Base-by-base conservation (phyloP, 2,113 vertebrate genomes). In the Leucosticte australis region DNA sequence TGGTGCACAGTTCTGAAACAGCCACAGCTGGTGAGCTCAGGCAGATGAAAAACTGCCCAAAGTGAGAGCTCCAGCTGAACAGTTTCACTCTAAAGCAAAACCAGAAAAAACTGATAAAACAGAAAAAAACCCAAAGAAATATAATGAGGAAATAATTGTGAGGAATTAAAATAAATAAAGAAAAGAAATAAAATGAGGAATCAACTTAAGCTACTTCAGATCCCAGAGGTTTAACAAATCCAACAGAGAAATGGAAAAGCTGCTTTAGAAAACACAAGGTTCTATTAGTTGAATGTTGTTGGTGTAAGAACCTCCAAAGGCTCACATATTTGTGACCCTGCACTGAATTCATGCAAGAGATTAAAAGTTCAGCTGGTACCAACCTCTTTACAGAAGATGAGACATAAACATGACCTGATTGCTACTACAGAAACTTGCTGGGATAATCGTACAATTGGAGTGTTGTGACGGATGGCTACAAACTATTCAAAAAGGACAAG, bases 371-470 rank as follows among this genome's bases (percentile, higher is more conserved):
- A 87, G 30, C 9, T 77, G 12, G 31, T 65, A 42, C 13, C 8
- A 19, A 41, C 15, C 12, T 28, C 33, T 62, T 69, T 24, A 69
- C 27, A 87, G 15, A 69, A 37, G 5, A 60, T 24, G 39, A 53
- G 27, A 33, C 27, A 46, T 15, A 59, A 62, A 22, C n/a, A 44
- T 30, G 19, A 70, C 16, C 13, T 37, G 39, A 64, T 4, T 64
- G 46, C 50, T 64, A 16, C 13, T 13, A 53, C 11, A 85, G 24
- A 80, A 80, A 64, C 9, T 33, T 37, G 63, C 13, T 37, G n/a
- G 15, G 30, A 68, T 42, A n/a, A 57, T 26, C 0, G 0, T 28
- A 35, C 4, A 10, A 24, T 28, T 67, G 24, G 18, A 62, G 5
- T 21, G 35, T 46, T 62, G 20, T 35, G 46, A 62, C 11, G 28